These are phyloP conservation scores for Heterocephalus glaber DNA, from an alignment of 2,113 vertebrate species.

Conservation along the genomic window DNA sequence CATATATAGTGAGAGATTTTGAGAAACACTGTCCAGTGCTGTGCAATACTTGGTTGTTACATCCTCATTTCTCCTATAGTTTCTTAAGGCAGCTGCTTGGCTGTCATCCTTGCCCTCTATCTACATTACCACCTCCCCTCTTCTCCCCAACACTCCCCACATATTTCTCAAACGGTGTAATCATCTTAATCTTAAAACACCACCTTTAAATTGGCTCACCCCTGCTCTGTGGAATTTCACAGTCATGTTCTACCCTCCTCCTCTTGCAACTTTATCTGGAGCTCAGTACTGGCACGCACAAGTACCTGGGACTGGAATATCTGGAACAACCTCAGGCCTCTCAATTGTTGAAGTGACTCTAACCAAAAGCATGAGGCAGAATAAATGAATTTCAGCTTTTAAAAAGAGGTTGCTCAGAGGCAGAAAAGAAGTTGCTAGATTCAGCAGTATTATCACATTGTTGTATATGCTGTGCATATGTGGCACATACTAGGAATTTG, in stretches of 20 bases:
- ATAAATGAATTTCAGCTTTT: background rate
- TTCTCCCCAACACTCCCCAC: too few relatives aligned
- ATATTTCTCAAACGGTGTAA: background rate
- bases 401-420: background rate
- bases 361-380: background rate
- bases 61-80: background rate
- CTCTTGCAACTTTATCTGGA: background rate
- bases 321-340: background rate
- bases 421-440: background rate
- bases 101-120: background rate
- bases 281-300: background rate
- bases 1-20: background rate
- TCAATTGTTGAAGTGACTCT: background rate
- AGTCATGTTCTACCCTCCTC: background rate
- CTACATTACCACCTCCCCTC: background rate
- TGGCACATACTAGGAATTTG: background rate
- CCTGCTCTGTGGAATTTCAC: background rate
- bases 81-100: background rate
- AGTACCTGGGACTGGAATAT: background rate
- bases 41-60: background rate
- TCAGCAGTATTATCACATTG: too few relatives aligned
- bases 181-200: background rate
- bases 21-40: background rate
- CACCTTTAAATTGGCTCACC: background rate
- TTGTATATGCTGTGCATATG: background rate